Base-by-base conservation (phyloP, 2,888 invertebrate species). In the Terebella lapidaria region DNA sequence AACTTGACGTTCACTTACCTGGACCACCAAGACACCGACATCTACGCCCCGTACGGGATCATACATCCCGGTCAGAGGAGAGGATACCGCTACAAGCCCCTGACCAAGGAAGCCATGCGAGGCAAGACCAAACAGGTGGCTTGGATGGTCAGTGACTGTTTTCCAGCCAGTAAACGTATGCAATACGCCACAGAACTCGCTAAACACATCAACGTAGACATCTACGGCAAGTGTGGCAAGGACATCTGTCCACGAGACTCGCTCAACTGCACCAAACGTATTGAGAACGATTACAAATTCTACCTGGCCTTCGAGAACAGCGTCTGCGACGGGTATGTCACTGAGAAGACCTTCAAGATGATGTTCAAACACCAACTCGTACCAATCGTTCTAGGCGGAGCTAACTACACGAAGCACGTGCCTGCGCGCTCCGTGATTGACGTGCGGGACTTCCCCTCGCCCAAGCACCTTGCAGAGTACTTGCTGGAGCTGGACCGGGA, bases 191-290 rank as follows among this genome's bases (percentile, higher is more conserved):
- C 25, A 5, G 28, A 53, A 22, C 28, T 53, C 10, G 5, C 53
- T 5, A 28, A 53, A 22, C 28, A 53, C 53, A 53, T 53, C 53
- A 5, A 25, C 10, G 53, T 53, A 15, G 53, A 53, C 22, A 53
- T 53, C 15, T 27, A 27, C 26, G 53, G 53, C 5, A 22, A 5
- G 27, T 53, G 53, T 28, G 53, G 53, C 5, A 53, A 53, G 27
- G 27, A 25, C 27, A 22, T 4, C 27, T 53, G 53, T 22, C 53
- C 53, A 10, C n/a, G 24, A 10, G 29, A 5, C 5, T 15, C 15
- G 15, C 5, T 15, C 5, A 53, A 5, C 10, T 53, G 53, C 29
- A 5, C 15, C 27, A 28, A 27, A 22, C 5, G 22, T 15, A 10
- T 28, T 22, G 29, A 53, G 28, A 15, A 10, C 5, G 4, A 5